These are phyloP conservation scores for Lates japonicus DNA, from an alignment of 2,797 vertebrate genomes.

Conservation along the genomic window DNA sequence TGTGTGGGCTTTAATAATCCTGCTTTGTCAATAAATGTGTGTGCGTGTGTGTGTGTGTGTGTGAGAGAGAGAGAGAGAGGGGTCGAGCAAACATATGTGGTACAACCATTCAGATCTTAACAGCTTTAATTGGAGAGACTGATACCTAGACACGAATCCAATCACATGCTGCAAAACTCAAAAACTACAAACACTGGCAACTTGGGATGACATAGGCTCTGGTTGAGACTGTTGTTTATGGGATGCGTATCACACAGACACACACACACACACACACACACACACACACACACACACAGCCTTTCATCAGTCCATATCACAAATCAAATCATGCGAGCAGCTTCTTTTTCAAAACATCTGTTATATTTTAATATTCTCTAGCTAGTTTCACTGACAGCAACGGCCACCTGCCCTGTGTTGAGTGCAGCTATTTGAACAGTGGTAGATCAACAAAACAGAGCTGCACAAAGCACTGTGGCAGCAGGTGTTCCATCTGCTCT, in stretches of 20 bases:
- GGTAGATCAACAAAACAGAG: slow-evolving; percentile 54
- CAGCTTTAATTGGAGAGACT: slow-evolving; percentile 37
- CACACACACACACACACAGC: slow-evolving; percentile 10
- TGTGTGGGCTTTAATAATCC: no score
- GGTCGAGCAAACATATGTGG: slow-evolving; percentile 24
- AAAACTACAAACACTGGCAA: neutral
- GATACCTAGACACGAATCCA: slow-evolving; percentile 34
- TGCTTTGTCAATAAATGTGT: no score
- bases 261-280: slow-evolving; percentile 14
- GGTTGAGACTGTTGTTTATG: no score
- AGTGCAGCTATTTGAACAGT: slow-evolving; percentile 60
- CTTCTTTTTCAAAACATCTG: slow-evolving; percentile 28
- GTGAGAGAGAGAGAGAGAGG: slow-evolving; percentile 17
- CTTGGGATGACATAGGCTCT: no score
- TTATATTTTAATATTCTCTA: slow-evolving; percentile 29
- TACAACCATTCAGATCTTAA: neutral
- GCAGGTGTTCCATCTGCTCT: slow-evolving; percentile 63
- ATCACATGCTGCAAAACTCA: slow-evolving; percentile 18
- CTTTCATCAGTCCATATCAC: slow-evolving; percentile 16
- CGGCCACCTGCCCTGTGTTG: slow-evolving; percentile 45
- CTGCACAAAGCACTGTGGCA: slow-evolving; percentile 43
- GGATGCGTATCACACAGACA: neutral
- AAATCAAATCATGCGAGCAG: slow-evolving; percentile 34
- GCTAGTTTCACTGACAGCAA: slow-evolving; percentile 28
- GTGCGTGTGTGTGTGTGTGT: no score